A percentile compares a stretch with the other conserved stretches of the same genome.
Conservation (phyloP, 35 echinoderm and acorn worm genomes). For the Apostichopus parvimensis region DNA sequence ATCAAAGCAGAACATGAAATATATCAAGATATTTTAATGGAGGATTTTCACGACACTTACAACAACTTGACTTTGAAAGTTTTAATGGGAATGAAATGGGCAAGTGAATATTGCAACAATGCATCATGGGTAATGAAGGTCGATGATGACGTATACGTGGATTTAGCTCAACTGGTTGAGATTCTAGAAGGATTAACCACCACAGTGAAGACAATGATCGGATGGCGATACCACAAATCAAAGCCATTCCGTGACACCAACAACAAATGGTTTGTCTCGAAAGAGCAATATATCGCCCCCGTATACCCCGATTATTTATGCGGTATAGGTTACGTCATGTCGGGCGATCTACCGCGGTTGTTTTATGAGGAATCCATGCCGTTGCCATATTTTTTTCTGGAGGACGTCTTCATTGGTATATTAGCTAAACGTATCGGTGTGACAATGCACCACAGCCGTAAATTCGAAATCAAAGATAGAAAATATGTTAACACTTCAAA, state of each 20-base stretch:
- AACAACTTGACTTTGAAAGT: constrained; percentile 59
- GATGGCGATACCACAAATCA: background rate
- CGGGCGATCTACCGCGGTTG: background rate
- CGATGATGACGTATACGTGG: constrained; percentile 48
- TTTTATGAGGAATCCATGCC: background rate
- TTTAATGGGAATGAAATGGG: constrained; percentile 66
- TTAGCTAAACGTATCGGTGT: no score
- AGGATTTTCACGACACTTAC: constrained; percentile 49
- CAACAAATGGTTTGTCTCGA: constrained; percentile 54
- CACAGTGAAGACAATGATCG: background rate
- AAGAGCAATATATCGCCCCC: background rate
- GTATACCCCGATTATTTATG: constrained; percentile 37
- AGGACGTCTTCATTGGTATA: constrained; percentile 17
- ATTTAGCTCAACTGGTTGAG: constrained; percentile 19
- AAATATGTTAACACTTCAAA: no score
- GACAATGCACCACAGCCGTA: no score
- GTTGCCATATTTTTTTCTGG: constrained; percentile 1
- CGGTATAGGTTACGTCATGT: constrained; percentile 52
- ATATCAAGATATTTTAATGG: constrained; percentile 53
- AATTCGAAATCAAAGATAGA: no score
- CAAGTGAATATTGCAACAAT: constrained; percentile 30
- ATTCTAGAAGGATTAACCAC: background rate
- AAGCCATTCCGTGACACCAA: constrained; percentile 25
- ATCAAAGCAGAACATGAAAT: constrained; percentile 16
- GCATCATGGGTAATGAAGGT: constrained; percentile 60